Base-by-base conservation (phyloP, 2,113 vertebrate species). In the Zootoca vivipara region DNA sequence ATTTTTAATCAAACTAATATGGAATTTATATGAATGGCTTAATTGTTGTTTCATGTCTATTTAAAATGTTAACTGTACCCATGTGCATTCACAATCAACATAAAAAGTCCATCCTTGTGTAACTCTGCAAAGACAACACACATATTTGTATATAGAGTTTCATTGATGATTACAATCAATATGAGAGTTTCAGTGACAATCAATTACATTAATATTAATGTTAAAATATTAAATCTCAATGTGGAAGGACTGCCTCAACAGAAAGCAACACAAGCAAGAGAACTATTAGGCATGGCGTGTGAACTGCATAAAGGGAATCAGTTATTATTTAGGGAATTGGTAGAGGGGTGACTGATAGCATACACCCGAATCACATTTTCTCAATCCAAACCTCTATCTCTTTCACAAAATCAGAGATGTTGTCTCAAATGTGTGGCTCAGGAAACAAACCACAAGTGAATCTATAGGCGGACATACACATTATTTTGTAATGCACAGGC, bases 21-120 rank as follows among this genome's bases (percentile, higher is more conserved):
- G 62, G 62, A 88, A 86, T 10, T 0, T 90, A 82, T 86, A 35
- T 86, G 82, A 92, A 91, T 83, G 22, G 35, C 85, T 89, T 92
- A 72, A 70, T 90, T 65, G 94, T 70, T 38, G 94, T 70, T 38
- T 91, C 40, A 30, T 9, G 38, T 0, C 82, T 78, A 83, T 1
- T 26, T 40, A 33, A 87, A 26, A 5, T 28, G 1, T 30, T 62
- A 18, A 5, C 9, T 18, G 78, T 70, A 33, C 7, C 88, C 30
- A 83, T 85, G n/a, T n/a, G 2, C 0, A 0, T 73, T 84, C 92
- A 94, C 30, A 87, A 90, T 22, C 89, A 58, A 90, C 91, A 93
- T 89, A 18, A 87, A 0, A 89, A 85, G 90, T 92, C 24, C 33
- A 89, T 38, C 83, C 7, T 64, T 26, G 10, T 0, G 0, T 70